phyloP scores from a whole-genome alignment of 2,797 vertebrate genomes.

The Argentina silus region DNA sequence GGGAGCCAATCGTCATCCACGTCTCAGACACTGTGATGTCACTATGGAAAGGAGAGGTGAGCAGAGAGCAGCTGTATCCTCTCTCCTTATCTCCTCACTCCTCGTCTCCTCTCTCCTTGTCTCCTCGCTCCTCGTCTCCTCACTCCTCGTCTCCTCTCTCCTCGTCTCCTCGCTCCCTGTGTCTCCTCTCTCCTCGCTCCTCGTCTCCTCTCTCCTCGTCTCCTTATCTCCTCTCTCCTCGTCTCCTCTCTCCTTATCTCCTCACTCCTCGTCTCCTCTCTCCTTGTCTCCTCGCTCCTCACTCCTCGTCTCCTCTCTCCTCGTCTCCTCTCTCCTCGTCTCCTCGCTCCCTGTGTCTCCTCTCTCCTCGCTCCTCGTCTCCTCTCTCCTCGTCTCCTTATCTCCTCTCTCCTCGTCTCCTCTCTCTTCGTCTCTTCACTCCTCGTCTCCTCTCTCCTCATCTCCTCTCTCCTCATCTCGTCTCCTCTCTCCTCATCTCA shows the following conservation, averaged over 20 bases:
- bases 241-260: not conserved
- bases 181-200: not conserved
- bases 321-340: not conserved
- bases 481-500: not conserved
- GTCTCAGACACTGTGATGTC: constrained; percentile 87
- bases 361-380: not conserved
- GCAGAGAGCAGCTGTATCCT: not conserved
- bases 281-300: not conserved
- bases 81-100: not conserved
- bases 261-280: too few relatives aligned
- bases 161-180: not conserved
- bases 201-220: not conserved
- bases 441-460: not conserved
- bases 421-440: not conserved
- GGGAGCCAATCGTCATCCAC: constrained; percentile 83
- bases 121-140: not conserved
- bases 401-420: not conserved
- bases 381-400: not conserved
- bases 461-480: not conserved
- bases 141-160: not conserved
- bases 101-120: not conserved
- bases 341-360: not conserved
- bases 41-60: constrained; percentile 83
- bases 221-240: not conserved
- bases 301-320: not conserved